Percentiles rank a stretch among this genome's conserved stretches.
Evolutionary conservation across 2,797 vertebrate genomes (phyloP).

Genomic region (Pantherophis alleghaniensis): DNA sequence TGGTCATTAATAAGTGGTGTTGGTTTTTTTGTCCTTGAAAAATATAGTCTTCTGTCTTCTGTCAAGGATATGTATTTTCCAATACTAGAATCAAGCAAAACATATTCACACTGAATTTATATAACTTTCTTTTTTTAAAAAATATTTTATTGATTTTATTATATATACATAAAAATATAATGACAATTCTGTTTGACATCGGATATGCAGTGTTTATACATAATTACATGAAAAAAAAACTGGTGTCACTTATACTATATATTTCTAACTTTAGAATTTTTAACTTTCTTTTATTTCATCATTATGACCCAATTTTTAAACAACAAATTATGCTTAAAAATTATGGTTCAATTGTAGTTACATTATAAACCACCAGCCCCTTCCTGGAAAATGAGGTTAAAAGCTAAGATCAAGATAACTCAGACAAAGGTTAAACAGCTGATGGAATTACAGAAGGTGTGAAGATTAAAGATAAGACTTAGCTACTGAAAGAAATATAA

Average conservation of each 20-base stretch:
- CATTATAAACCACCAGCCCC: background rate
- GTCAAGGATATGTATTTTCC: background rate
- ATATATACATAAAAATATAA: no score
- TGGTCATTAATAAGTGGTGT: background rate
- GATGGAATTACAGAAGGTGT: background rate
- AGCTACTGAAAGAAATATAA: background rate
- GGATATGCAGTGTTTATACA: no score
- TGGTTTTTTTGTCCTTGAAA: background rate
- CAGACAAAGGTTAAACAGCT: background rate
- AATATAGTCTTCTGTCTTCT: background rate
- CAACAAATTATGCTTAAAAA: background rate
- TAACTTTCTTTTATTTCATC: background rate
- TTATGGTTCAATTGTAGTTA: background rate
- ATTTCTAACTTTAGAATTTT: no score
- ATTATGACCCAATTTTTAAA: background rate
- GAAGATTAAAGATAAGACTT: background rate
- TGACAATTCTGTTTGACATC: no score
- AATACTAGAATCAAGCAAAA: background rate
- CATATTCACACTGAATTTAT: background rate
- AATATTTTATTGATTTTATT: no score
- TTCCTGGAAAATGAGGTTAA: background rate
- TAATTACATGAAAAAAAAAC: no score
- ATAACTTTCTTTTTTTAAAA: no score
- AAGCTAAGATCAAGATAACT: background rate
- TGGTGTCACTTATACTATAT: no score